Percentiles rank a stretch among this genome's conserved stretches.
phyloP scores from a whole-genome alignment of 2,797 vertebrate genomes.

The Leuciscus waleckii region DNA sequence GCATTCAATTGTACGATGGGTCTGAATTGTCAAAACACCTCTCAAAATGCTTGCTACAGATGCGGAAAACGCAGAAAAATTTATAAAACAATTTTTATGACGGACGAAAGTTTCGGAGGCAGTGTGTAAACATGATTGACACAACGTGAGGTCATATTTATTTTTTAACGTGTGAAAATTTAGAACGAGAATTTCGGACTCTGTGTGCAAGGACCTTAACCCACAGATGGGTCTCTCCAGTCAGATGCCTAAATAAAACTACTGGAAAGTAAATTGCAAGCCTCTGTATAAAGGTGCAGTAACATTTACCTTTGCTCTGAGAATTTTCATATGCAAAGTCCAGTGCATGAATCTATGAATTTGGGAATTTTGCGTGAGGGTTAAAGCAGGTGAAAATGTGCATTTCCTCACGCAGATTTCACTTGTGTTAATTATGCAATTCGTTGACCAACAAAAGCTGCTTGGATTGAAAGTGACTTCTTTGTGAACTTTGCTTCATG shows the following conservation, averaged over 20 bases:
- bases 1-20: too few species aligned
- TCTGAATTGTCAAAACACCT: too few species aligned
- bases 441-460: background rate
- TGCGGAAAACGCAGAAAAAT: too few species aligned
- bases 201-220: background rate
- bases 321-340: background rate
- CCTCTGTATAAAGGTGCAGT: background rate
- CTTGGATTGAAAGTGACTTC: background rate
- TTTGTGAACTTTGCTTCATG: background rate
- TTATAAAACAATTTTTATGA: too few species aligned
- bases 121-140: too few species aligned
- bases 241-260: conserved; percentile 1
- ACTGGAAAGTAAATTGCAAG: background rate
- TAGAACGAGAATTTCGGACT: too few species aligned
- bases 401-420: background rate
- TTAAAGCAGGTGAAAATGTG: background rate
- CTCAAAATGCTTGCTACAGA: too few species aligned
- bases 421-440: background rate
- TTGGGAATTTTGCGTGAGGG: background rate
- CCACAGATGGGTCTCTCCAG: background rate
- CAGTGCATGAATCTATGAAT: background rate
- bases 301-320: background rate
- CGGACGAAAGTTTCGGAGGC: too few species aligned
- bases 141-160: too few species aligned
- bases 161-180: too few species aligned